These are phyloP conservation scores for Eunapius fragilis DNA, from an alignment of 37 sponge, comb jelly and placozoan species.

Conservation along the genomic window DNA sequence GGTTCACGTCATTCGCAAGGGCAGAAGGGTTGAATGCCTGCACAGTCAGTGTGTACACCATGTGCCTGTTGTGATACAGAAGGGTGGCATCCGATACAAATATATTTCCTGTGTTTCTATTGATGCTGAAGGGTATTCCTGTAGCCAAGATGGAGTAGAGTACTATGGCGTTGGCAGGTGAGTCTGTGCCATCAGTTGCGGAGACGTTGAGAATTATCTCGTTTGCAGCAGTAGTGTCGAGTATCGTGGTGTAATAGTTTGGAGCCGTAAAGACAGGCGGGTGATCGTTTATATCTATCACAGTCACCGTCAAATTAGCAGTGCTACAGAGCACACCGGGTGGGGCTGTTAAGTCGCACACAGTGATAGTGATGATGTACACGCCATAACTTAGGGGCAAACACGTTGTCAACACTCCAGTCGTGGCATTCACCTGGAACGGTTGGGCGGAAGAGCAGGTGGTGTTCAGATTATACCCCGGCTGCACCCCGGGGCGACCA, in stretches of 20 bases:
- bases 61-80: constrained; percentile 40
- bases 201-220: constrained; percentile 17
- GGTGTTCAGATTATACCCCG: neutral
- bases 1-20: constrained; percentile 30
- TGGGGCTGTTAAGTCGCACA: constrained; percentile 32
- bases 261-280: constrained; percentile 43
- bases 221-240: constrained; percentile 40
- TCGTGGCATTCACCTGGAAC: constrained; percentile 23
- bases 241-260: constrained; percentile 7
- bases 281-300: constrained; percentile 66
- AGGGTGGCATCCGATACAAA: constrained; percentile 23
- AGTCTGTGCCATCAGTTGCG: constrained; percentile 49
- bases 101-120: neutral
- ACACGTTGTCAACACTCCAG: constrained; percentile 22
- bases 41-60: constrained; percentile 27
- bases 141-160: constrained; percentile 21
- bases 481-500: neutral
- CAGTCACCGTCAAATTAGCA: constrained; percentile 14
- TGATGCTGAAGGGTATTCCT: constrained; percentile 54
- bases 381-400: constrained; percentile 33
- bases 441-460: constrained; percentile 25
- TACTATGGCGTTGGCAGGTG: constrained; percentile 52
- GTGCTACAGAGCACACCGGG: constrained; percentile 18
- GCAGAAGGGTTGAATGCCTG: constrained; percentile 37
- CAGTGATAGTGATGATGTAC: constrained; percentile 32